Evolutionary conservation across 1,140 invertebrate species (phyloP).

Genomic region (Nasonia giraulti): DNA sequence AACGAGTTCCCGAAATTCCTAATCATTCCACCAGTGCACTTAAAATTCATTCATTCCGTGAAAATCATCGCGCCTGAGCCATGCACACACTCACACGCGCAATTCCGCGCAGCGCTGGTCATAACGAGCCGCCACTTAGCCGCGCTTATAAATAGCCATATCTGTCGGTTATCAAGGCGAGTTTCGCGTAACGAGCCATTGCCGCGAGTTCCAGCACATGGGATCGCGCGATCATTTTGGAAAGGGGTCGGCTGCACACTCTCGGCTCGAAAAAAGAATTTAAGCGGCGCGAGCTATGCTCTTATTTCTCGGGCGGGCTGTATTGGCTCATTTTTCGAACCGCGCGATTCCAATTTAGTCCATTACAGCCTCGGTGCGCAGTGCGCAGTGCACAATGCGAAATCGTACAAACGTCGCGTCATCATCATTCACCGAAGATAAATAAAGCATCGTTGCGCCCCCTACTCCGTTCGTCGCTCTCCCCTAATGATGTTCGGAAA

Average conservation of each 20-base stretch:
- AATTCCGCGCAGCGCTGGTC: not conserved
- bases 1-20: constrained; percentile 1
- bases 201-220: constrained; percentile 68
- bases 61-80: not conserved
- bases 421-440: constrained; percentile 50
- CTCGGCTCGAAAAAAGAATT: constrained; percentile 32
- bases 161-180: constrained; percentile 70
- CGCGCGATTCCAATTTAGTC: constrained; percentile 46
- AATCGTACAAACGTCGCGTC: constrained; percentile 32
- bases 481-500: constrained; percentile 46
- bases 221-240: constrained; percentile 67
- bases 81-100: not conserved
- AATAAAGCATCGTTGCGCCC: constrained; percentile 30
- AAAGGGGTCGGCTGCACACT: constrained; percentile 61
- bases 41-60: not conserved
- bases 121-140: constrained; percentile 26
- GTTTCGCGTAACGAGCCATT: constrained; percentile 72
- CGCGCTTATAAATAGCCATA: constrained; percentile 69
- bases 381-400: not conserved
- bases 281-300: not conserved
- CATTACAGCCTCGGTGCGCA: not conserved
- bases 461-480: not conserved
- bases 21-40: not conserved
- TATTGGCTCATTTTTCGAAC: not conserved
- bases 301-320: constrained; percentile 12